Evolutionary conservation across 1,140 invertebrate species (phyloP).

Genomic region (Bacillus rossius): DNA sequence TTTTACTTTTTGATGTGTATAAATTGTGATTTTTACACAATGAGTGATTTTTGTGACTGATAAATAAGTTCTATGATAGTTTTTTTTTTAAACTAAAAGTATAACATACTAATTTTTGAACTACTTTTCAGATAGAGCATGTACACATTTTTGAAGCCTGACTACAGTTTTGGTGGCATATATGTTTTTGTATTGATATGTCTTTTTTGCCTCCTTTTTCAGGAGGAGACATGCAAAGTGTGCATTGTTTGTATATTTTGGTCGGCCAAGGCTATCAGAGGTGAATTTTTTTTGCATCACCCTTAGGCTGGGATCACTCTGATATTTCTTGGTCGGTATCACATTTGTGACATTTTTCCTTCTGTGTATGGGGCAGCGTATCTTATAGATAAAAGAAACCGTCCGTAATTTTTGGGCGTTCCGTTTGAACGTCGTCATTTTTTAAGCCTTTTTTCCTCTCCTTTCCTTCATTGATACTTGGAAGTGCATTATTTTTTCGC

Average conservation of each 20-base stretch:
- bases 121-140: conserved; percentile 24
- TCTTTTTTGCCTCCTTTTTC: conserved; percentile 19
- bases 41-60: conserved; percentile 15
- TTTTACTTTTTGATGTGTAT: conserved; percentile 17
- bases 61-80: conserved; percentile 7
- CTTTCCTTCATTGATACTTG: conserved; percentile 13
- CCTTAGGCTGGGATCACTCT: conserved; percentile 17
- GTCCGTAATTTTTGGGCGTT: conserved; percentile 55
- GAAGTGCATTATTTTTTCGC: conserved; percentile 22
- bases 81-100: conserved; percentile 4
- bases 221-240: conserved; percentile 12
- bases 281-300: conserved; percentile 8
- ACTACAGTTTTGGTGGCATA: conserved; percentile 13
- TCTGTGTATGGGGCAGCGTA: conserved; percentile 64
- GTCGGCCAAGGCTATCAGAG: conserved; percentile 18
- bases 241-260: conserved; percentile 15
- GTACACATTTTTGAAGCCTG: conserved; percentile 24
- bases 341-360: conserved; percentile 59
- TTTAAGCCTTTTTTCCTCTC: conserved; percentile 55
- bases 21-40: conserved; percentile 7
- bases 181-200: conserved; percentile 20
- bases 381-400: conserved; percentile 39
- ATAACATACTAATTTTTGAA: conserved; percentile 19
- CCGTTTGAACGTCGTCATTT: conserved; percentile 39
- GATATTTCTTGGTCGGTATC: conserved; percentile 16